Base-by-base conservation (phyloP, 2,888 invertebrate genomes). In the Andrena fulva region DNA sequence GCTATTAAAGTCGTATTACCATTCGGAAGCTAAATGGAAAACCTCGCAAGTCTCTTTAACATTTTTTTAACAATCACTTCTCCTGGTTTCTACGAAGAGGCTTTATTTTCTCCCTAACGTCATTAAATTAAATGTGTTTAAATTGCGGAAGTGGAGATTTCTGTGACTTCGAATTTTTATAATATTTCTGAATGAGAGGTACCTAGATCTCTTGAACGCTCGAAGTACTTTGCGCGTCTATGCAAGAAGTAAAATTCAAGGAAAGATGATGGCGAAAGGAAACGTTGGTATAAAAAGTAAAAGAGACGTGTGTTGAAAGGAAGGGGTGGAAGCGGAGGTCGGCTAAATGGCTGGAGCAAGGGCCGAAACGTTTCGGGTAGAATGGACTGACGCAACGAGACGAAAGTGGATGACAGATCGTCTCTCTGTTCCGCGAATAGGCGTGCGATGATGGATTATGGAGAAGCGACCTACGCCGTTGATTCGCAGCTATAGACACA, bases 391-490 rank as follows among this genome's bases (percentile, higher is more conserved):
- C 87, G 89, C 88, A 89, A 91, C 90, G 92, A 89, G 85, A 90
- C 90, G 90, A 90, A 92, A 91, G 88, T 90, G 89, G 87, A 93
- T 92, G 92, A 93, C 92, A 89, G 92, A 93, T 93, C 92, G 92
- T 92, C 89, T 89, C 85, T 89, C 90, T 87, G 90, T 88, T 86
- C 82, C 88, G 87, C 90, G 90, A 89, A 91, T 90, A 90, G 92
- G 91, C 93, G 90, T 91, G 89, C 91, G 91, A 93, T 93, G 93
- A 93, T 93, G 91, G 93, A 93, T 93, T 90, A 89, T 90, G 84
- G 89, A 88, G 86, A 87, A 80, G 83, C 89, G 88, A 89, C 88
- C 83, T 87, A 89, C 88, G 82, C 70, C 70, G 80, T 85, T 80
- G 88, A 88, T 87, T 85, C 74, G 64, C 68, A 73, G 62, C 84